Base-by-base conservation (phyloP, 2,888 invertebrate species). In the Melanchra persicariae region DNA sequence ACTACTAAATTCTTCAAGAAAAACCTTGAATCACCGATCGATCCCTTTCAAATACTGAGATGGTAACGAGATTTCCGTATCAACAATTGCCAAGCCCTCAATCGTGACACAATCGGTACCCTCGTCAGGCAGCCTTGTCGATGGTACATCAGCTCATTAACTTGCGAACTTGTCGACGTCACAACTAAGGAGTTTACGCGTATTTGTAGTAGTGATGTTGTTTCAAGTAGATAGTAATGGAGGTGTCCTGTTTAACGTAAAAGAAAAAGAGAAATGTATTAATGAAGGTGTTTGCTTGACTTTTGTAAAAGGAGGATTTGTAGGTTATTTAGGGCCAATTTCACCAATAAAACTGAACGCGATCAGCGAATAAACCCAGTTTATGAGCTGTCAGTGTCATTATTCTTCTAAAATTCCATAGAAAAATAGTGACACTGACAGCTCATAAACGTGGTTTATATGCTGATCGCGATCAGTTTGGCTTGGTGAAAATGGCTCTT, bases 51-150 rank as follows among this genome's bases (percentile, higher is more conserved):
- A 62, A 30, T 58, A 47, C 67, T 81, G 10, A 34, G 62, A 67
- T 65, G 24, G 55, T 79, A 80, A 81, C 80, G 60, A 83, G 71
- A 83, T 80, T 83, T 79, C 63, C 80, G 83, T 68, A 82, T 80
- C 81, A 81, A 75, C 81, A 76, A 79, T 58, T 64, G 79, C 79
- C 66, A 69, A 59, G 60, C 57, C 24, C 64, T 70, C 66, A 64
- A 69, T 80, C 66, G 71, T 12, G 52, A 74, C 75, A 70, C 76
- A 71, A 74, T 80, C 65, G 70, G 30, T 59, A 82, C 82, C 82
- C 84, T 84, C 70, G 75, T 83, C 82, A 83, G 64, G 6, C 77
- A 77, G 58, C 55, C 57, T 54, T 73, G 66, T 67, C 70, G 55
- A 54, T 49, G 55, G 54, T 60, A 59, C 64, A 74, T 84, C 72